These are phyloP conservation scores for Tanypteryx hageni DNA, from an alignment of 2,888 invertebrate species.

Conservation along the genomic window DNA sequence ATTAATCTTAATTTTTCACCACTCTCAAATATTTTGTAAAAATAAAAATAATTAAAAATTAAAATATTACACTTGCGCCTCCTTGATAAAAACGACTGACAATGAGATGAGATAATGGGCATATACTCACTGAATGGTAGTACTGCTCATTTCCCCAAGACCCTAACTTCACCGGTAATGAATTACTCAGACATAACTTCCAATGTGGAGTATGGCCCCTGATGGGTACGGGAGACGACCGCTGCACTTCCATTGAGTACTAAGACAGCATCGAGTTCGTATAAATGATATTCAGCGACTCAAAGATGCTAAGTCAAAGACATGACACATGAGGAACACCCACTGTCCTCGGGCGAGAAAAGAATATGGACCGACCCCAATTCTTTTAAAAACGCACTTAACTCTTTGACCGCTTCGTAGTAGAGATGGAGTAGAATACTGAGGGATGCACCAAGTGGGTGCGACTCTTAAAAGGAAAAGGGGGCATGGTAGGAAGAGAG, in stretches of 20 bases:
- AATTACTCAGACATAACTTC: background rate
- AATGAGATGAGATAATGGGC: background rate
- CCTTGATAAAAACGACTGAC: too few species aligned
- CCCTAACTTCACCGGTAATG: background rate
- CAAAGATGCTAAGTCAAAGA: too few species aligned
- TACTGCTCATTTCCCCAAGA: background rate
- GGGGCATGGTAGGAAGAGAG: background rate
- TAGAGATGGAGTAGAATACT: background rate
- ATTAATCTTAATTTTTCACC: too few species aligned
- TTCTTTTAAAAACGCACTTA: background rate
- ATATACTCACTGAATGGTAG: background rate
- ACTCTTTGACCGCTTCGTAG: background rate
- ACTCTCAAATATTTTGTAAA: too few species aligned
- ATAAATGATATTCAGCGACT: too few species aligned
- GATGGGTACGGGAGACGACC: background rate
- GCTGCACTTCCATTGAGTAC: background rate
- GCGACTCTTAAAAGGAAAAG: background rate
- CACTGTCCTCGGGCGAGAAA: background rate
- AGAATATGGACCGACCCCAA: background rate
- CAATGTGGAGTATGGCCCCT: background rate
- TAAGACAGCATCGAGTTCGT: background rate
- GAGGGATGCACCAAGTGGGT: too few species aligned
- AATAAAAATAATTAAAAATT: too few species aligned
- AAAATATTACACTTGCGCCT: too few species aligned
- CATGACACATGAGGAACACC: background rate